phyloP scores from a whole-genome alignment of 1,140 invertebrate species.

The Drosophila simulans region DNA sequence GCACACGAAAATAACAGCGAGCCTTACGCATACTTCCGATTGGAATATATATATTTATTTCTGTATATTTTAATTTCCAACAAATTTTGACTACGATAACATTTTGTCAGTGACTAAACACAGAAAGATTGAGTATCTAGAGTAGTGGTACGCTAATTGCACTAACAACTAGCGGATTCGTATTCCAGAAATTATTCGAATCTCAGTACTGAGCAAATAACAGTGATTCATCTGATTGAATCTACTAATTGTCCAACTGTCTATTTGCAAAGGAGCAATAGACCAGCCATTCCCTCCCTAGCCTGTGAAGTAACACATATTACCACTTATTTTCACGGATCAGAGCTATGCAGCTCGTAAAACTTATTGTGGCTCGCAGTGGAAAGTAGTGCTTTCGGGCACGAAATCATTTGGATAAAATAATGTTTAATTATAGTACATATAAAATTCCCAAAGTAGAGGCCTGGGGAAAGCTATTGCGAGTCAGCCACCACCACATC shows the following conservation, averaged over 20 bases:
- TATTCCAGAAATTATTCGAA: too few relatives aligned
- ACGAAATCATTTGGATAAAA: slow-evolving; percentile 53
- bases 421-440: slow-evolving; percentile 52
- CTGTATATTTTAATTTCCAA: not conserved
- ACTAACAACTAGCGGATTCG: too few relatives aligned
- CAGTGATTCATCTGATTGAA: too few relatives aligned
- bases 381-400: slow-evolving; percentile 39
- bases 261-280: slow-evolving; percentile 4
- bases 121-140: too few relatives aligned
- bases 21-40: too few relatives aligned
- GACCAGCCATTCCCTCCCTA: slow-evolving; percentile 6
- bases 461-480: slow-evolving; percentile 47
- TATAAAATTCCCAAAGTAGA: slow-evolving; percentile 17
- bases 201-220: too few relatives aligned
- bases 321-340: slow-evolving; percentile 25
- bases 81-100: too few relatives aligned
- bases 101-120: too few relatives aligned
- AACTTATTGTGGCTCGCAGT: slow-evolving; percentile 25
- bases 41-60: too few relatives aligned
- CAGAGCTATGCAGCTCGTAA: slow-evolving; percentile 26
- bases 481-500: slow-evolving; percentile 41
- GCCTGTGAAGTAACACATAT: not conserved
- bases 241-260: too few relatives aligned
- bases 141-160: too few relatives aligned
- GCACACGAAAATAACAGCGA: too few relatives aligned